Evolutionary conservation across 2,113 vertebrate species (phyloP), one percentile per base, ranked within the genome.

Genomic region (Corythaixoides concolor): DNA sequence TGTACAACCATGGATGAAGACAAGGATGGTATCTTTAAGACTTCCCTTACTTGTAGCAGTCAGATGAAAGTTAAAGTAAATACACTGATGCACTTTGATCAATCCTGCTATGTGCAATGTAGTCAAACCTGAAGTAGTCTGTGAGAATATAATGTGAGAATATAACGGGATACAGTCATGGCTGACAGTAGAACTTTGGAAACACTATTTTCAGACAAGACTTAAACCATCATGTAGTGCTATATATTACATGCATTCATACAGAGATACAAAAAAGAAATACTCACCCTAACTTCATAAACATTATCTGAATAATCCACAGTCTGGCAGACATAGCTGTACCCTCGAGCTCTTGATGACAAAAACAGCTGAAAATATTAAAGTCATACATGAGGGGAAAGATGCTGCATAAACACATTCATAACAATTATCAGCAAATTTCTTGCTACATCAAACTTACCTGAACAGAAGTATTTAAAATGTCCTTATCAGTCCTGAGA

Each of bases 231-330:
- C 28, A 20, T 0, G 7, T 14, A 76, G 13, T 50, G 20, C 26
- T 50, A 37, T 10, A 11, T 8, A 37, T 55, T 26, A 55, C 37
- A 90, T 3, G 55, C 32, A 87, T 59, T 16, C 33, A 89, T 39
- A 81, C 1, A 68, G 5, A 88, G 66, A 30, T 30, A 63, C 28
- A 87, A 85, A 80, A 85, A 89, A 47, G 6, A 83, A 50, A 73
- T 96, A 99, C 99, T 99, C 97, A 99, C 99, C 98, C 99, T 98
- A 97, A 99, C 99, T 99, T 99, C 99, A 97, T 99, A 99, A 95
- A 99, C 99, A 58, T 99, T 99, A 43, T 99, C 98, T 83, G 99
- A 99, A 96, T 99, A 99, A 98, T 99, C 98, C 97, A 99, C 99
- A 27, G 97, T 97, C 97, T 99, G 99, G 96, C 99, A 99, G 94